phyloP scores from a whole-genome alignment of 2,113 vertebrate species.

The Malaclemys terrapin region DNA sequence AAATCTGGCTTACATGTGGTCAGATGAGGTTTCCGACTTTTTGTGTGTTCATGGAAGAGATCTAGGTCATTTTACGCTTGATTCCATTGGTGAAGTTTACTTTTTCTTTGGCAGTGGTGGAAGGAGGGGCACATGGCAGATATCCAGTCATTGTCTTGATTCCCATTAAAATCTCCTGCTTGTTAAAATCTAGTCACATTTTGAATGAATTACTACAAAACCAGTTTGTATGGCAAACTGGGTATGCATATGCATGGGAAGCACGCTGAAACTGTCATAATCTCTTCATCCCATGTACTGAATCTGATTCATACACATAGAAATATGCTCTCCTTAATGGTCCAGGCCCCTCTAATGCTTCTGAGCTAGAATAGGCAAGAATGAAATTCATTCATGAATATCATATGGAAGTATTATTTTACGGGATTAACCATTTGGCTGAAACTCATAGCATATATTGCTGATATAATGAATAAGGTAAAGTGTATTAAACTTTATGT shows the following conservation, averaged over 20 bases:
- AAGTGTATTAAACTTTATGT: background rate
- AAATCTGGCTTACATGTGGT: conserved; percentile 20
- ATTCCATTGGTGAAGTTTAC: background rate
- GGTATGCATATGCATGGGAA: background rate
- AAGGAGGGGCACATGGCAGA: background rate
- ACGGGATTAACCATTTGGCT: background rate
- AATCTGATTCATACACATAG: background rate
- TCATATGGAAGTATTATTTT: background rate
- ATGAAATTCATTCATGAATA: background rate
- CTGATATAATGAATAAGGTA: background rate
- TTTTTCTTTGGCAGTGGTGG: background rate
- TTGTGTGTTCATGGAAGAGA: background rate
- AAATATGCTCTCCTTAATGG: background rate
- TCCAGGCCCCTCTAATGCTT: background rate
- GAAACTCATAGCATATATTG: background rate
- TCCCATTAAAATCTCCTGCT: background rate
- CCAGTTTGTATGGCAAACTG: background rate
- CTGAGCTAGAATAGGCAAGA: background rate
- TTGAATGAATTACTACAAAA: background rate
- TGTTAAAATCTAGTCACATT: background rate
- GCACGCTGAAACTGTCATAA: background rate
- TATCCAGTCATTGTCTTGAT: background rate
- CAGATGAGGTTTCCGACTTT: conserved; percentile 13
- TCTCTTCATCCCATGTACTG: background rate
- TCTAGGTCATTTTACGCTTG: background rate